These are phyloP conservation scores for Drosophila guanche DNA, from an alignment of 1,140 invertebrate species.

Conservation along the genomic window DNA sequence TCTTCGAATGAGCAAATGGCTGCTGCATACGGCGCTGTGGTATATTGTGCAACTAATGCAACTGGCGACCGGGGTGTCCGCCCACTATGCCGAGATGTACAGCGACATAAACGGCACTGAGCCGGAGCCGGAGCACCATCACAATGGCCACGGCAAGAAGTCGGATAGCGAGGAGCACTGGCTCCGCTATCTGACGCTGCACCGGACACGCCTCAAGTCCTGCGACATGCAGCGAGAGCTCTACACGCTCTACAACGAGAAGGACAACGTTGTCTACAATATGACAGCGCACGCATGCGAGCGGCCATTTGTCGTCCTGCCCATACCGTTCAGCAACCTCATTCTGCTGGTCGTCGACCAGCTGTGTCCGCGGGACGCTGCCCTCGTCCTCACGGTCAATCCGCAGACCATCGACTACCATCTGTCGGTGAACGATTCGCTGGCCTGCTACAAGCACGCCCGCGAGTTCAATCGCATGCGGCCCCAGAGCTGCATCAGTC, in stretches of 20 bases:
- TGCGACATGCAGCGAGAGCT: conserved; percentile 83
- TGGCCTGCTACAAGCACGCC: conserved; percentile 87
- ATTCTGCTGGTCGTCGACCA: conserved; percentile 92
- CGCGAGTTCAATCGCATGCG: conserved; percentile 86
- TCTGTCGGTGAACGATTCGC: conserved; percentile 84
- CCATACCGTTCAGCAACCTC: conserved; percentile 92
- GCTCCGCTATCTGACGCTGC: conserved; percentile 86
- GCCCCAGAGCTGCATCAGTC: conserved; percentile 88
- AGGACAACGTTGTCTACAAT: conserved; percentile 79
- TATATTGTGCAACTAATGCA: conserved; percentile 83
- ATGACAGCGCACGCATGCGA: conserved; percentile 83
- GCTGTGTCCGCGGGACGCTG: conserved; percentile 85
- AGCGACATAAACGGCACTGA: conserved; percentile 66
- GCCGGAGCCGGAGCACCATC: conserved; percentile 50
- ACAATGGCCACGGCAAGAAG: conserved; percentile 52
- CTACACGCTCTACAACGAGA: conserved; percentile 82
- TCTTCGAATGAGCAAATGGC: conserved; percentile 83
- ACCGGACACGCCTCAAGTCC: conserved; percentile 86
- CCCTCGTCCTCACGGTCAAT: conserved; percentile 84
- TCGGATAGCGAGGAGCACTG: conserved; percentile 40
- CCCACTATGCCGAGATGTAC: conserved; percentile 83
- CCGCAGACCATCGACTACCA: conserved; percentile 86
- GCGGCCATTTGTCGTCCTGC: conserved; percentile 92
- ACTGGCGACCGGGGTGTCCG: conserved; percentile 76
- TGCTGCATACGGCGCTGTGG: conserved; percentile 83